These are phyloP conservation scores for Heliconius nattereri DNA, from an alignment of 1,140 invertebrate genomes.

Conservation along the genomic window DNA sequence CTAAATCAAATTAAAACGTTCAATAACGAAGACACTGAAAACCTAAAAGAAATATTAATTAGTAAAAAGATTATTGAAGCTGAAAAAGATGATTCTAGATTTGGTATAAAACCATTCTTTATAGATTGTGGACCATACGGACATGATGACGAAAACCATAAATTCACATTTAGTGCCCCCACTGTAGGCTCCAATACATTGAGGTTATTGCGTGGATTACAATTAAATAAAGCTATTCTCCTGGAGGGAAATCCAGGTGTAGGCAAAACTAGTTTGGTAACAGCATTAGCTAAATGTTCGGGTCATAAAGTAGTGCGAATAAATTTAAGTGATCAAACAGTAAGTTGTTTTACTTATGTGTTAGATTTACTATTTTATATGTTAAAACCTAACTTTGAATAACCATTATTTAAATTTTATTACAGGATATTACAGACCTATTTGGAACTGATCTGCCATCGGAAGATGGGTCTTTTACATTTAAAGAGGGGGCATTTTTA, in stretches of 20 bases:
- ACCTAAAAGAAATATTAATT: constrained; percentile 58
- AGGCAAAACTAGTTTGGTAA: constrained; percentile 97
- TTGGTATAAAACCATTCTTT: constrained; percentile 89
- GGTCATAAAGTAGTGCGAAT: constrained; percentile 93
- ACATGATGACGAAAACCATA: constrained; percentile 48
- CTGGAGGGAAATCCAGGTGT: constrained; percentile 99
- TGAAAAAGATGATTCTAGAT: constrained; percentile 65
- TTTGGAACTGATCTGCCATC: constrained; percentile 99
- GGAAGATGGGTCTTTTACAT: constrained; percentile 96
- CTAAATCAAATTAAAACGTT: constrained; percentile 75
- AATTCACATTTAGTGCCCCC: constrained; percentile 90
- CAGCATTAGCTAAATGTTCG: constrained; percentile 93
- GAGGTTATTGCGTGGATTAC: constrained; percentile 92
- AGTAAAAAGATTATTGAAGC: constrained; percentile 60
- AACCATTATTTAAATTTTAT: constrained; percentile 15
- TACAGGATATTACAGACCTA: constrained; percentile 96
- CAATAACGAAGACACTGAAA: constrained; percentile 57
- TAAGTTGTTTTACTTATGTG: constrained; percentile 52
- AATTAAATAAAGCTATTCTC: constrained; percentile 95
- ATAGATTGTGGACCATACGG: constrained; percentile 80
- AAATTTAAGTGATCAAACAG: constrained; percentile 99
- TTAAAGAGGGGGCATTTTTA: constrained; percentile 97
- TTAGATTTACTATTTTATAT: not conserved
- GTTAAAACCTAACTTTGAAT: not conserved
- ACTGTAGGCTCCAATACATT: constrained; percentile 92